Percentiles rank a stretch among this genome's conserved stretches.
These are phyloP conservation scores for Dasysyrphus albostriatus DNA, from an alignment of 2,888 invertebrate genomes.

Conservation along the genomic window DNA sequence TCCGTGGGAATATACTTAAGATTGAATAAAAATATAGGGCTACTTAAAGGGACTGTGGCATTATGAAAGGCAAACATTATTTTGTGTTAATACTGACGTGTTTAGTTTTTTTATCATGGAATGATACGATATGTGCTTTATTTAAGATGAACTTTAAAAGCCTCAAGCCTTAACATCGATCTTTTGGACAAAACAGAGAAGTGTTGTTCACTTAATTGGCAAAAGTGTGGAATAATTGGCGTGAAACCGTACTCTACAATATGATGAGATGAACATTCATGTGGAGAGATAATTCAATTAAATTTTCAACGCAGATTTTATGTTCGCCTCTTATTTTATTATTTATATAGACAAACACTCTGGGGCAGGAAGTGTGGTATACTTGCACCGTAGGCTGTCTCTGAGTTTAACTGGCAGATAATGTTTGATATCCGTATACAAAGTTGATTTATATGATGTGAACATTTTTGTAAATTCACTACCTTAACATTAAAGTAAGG, in stretches of 20 bases:
- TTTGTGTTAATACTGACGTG: slow-evolving; percentile 8
- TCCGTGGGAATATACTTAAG: slow-evolving; percentile 30
- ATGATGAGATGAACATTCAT: background rate
- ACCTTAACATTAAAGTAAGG: too few relatives aligned
- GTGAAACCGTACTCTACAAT: slow-evolving; percentile 36
- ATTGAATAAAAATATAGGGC: slow-evolving; percentile 4
- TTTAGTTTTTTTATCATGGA: background rate
- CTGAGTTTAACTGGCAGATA: background rate
- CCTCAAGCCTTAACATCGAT: slow-evolving; percentile 15
- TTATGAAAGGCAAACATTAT: slow-evolving; percentile 11
- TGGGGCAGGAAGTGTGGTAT: slow-evolving; percentile 41
- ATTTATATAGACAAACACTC: slow-evolving; percentile 7
- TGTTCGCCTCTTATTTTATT: background rate
- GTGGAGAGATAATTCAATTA: slow-evolving; percentile 47
- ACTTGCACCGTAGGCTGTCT: background rate
- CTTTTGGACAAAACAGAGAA: slow-evolving; percentile 27
- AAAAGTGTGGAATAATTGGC: slow-evolving; percentile 68
- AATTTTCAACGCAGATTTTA: slow-evolving; percentile 58
- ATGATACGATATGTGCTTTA: background rate
- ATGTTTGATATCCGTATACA: slow-evolving; percentile 10
- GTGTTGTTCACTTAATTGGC: slow-evolving; percentile 60
- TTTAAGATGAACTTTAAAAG: slow-evolving; percentile 1
- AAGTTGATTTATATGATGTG: too few relatives aligned
- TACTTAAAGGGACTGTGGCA: background rate
- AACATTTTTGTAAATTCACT: background rate